phyloP scores from a whole-genome alignment of 2,888 invertebrate genomes.

The Argyresthia goedartella region DNA sequence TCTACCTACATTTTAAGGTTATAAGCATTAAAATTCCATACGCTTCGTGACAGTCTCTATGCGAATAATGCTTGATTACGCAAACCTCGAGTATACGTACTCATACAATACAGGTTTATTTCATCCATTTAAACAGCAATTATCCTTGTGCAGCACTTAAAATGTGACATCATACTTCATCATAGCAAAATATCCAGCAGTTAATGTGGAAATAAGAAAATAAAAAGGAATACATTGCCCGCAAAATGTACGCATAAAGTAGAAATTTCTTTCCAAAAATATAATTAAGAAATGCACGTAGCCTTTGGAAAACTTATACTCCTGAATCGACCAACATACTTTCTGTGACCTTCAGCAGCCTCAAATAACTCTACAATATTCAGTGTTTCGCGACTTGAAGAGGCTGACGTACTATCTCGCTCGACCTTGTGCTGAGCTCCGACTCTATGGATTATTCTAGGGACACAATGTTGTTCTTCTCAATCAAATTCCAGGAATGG shows the following conservation, averaged over 20 bases:
- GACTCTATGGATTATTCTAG: slow-evolving; percentile 49
- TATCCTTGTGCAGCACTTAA: background rate
- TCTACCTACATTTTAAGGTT: slow-evolving; percentile 8
- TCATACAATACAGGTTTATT: too few relatives aligned
- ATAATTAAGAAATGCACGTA: too few relatives aligned
- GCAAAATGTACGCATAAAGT: too few relatives aligned
- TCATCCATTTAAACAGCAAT: background rate
- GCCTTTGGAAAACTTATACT: background rate
- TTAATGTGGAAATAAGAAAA: too few relatives aligned
- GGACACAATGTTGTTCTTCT: slow-evolving; percentile 33
- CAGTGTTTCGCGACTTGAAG: slow-evolving; percentile 32
- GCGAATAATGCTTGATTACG: background rate
- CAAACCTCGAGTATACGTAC: background rate
- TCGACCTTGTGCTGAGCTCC: slow-evolving; percentile 46
- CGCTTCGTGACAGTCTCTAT: slow-evolving; percentile 17
- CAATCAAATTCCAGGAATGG: slow-evolving; percentile 9
- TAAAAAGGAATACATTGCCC: too few relatives aligned
- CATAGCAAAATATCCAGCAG: too few relatives aligned
- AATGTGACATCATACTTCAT: background rate
- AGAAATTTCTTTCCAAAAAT: too few relatives aligned
- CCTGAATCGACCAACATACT: slow-evolving; percentile 1
- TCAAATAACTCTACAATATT: slow-evolving; percentile 36
- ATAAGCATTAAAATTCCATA: slow-evolving; percentile 43
- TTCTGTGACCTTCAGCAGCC: slow-evolving; percentile 4
- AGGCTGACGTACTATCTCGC: slow-evolving; percentile 43